phyloP scores from a whole-genome alignment of 2,888 invertebrate species.

The Limnephilus auricula region DNA sequence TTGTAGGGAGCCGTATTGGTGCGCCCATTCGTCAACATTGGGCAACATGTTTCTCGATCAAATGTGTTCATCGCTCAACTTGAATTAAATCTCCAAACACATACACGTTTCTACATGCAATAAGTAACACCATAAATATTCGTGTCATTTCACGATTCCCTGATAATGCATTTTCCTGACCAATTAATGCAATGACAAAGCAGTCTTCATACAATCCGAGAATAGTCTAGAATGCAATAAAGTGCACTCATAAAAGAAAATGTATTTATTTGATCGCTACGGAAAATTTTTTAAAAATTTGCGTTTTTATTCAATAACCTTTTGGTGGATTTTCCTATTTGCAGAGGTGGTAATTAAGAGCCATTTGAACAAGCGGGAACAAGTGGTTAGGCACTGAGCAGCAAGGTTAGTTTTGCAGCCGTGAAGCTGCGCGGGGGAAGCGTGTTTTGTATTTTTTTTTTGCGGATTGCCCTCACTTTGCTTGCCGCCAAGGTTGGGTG shows the following conservation, averaged over 20 bases:
- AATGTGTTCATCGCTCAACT: neutral
- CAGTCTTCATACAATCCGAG: neutral
- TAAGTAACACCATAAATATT: neutral
- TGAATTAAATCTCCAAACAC: neutral
- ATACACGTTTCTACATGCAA: neutral
- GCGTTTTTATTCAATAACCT: neutral
- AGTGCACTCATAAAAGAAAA: neutral
- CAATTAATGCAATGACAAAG: neutral
- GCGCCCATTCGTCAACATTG: conserved; percentile 2
- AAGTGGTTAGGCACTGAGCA: neutral
- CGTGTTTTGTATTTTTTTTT: neutral
- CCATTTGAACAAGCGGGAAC: neutral
- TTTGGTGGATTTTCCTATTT: neutral
- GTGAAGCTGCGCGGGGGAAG: neutral
- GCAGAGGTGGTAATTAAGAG: neutral
- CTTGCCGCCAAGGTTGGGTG: neutral
- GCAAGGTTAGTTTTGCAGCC: neutral
- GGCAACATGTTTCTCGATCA: neutral
- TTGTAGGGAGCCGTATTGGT: neutral
- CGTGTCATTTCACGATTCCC: neutral
- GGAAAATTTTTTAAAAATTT: neutral
- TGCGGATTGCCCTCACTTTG: neutral
- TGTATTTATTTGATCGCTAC: neutral
- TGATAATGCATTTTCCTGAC: neutral
- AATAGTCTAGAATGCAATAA: neutral